Evolutionary conservation across 2,113 vertebrate species (phyloP), one percentile per base, ranked within the genome.

Genomic region (Canis aureus): DNA sequence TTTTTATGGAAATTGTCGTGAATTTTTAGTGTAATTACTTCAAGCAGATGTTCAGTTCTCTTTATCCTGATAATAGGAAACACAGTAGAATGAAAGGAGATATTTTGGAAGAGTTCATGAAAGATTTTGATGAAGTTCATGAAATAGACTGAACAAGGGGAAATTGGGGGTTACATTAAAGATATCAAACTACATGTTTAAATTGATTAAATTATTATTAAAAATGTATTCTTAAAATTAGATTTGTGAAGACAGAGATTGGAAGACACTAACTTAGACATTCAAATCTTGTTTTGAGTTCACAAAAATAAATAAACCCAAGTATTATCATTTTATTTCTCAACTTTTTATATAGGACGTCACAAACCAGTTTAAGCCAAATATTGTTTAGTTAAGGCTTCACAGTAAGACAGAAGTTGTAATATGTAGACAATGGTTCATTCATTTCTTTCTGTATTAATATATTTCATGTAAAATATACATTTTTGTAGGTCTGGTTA

Each of bases 1-100:
- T 80, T 84, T 94, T 74, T 84, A 20, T 89, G 71, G 16, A 88
- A 96, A 81, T 86, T 3, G 67, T 95, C n/a, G 55, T 78, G 59
- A 43, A 73, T 89, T 97, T 95, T 94, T 93, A 83, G 51, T 79
- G 22, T 93, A 73, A 94, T 94, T 95, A 91, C 67, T 83, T 92
- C 15, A 90, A 92, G 20, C 49, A 93, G 57, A 93, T 94, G 67
- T 95, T 90, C 12, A 55, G 23, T 73, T 83, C 22, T 85, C 59
- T 97, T 97, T 85, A 73, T 35, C 32, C 17, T 67, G 13, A 32
- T 76, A 64, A 35, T 43, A 83, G n/a, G 20, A 89, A 60, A 76
- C 7, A 25, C 20, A 43, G 22, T 66, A 93, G 32, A 92, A 92
- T 84, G 3, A 79, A 87, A 81, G 29, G 11, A 13, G 49, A 60